Percentiles rank a stretch among this genome's conserved stretches.
phyloP scores from a whole-genome alignment of 2,797 vertebrate genomes.

The Microcaecilia unicolor region DNA sequence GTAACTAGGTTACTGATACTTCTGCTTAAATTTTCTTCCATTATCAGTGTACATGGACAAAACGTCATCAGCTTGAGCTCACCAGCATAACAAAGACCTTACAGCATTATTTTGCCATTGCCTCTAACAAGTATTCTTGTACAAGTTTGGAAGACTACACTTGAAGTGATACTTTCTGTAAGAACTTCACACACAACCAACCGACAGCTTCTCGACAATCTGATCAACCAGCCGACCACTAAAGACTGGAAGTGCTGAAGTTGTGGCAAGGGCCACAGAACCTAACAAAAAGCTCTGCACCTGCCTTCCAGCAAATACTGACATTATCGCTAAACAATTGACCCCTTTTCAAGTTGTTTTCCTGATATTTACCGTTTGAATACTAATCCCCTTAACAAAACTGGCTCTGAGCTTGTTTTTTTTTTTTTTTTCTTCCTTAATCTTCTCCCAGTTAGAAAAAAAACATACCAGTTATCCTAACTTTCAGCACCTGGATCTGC shows the following conservation, averaged over 20 bases:
- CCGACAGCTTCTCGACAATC: slow-evolving; percentile 32
- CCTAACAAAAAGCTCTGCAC: slow-evolving; percentile 40
- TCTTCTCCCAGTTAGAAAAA: slow-evolving; percentile 48
- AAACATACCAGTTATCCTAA: slow-evolving; percentile 50
- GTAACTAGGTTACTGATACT: no score
- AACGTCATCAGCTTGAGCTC: no score
- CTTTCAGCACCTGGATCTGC: slow-evolving; percentile 75
- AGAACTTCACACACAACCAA: slow-evolving; percentile 30
- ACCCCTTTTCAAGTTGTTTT: slow-evolving; percentile 41
- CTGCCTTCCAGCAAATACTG: slow-evolving; percentile 62
- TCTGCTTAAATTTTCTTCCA: no score
- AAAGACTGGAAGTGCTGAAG: slow-evolving; percentile 11
- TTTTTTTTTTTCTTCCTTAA: slow-evolving; percentile 22
- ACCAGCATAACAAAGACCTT: slow-evolving; percentile 40
- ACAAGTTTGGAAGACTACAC: slow-evolving; percentile 22
- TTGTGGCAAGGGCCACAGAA: slow-evolving; percentile 17
- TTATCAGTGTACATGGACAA: no score
- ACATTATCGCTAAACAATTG: slow-evolving; percentile 48
- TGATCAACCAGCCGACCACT: slow-evolving; percentile 13
- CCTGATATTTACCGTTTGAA: slow-evolving; percentile 48
- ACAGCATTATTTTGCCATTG: slow-evolving; percentile 37
- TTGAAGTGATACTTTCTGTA: slow-evolving; percentile 22
- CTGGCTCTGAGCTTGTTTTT: slow-evolving; percentile 30
- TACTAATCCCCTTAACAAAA: slow-evolving; percentile 74
- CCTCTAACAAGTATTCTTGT: slow-evolving; percentile 45